Percentiles rank a stretch among this genome's conserved stretches.
These are phyloP conservation scores for Ramphastos sulfuratus DNA, from an alignment of 2,113 vertebrate genomes.

Conservation along the genomic window DNA sequence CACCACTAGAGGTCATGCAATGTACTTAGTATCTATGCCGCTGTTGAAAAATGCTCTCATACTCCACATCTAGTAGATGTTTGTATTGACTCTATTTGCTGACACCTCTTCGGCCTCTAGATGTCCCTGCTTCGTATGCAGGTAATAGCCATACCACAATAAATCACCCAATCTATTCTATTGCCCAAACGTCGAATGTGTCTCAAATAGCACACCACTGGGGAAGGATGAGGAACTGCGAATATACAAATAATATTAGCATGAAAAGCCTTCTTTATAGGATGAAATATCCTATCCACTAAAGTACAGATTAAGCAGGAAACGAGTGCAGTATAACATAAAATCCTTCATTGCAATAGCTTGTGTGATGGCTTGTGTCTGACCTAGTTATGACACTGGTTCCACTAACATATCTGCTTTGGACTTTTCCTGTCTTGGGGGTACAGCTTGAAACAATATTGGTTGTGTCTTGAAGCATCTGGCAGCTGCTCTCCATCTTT, in stretches of 20 bases:
- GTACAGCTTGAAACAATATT: not conserved
- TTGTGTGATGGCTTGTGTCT: not conserved
- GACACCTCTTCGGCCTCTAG: not conserved
- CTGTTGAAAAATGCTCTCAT: slow-evolving; percentile 12
- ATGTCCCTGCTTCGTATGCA: not conserved
- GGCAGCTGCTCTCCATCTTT: not conserved
- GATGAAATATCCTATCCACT: not conserved
- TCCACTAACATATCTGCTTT: not conserved
- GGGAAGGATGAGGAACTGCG: not conserved
- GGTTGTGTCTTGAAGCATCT: not conserved
- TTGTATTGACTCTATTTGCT: not conserved
- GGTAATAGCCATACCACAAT: accelerated
- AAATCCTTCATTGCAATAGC: not conserved
- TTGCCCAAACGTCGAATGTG: not conserved
- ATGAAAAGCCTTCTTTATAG: not conserved
- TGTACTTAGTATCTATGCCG: slow-evolving; percentile 44
- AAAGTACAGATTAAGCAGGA: not conserved
- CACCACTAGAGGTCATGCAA: slow-evolving; percentile 61
- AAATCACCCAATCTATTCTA: not conserved
- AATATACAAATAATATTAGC: not conserved
- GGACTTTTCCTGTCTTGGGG: not conserved
- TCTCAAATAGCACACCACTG: not conserved
- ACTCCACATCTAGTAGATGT: not conserved
- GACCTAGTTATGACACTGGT: not conserved
- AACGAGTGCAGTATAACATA: not conserved